A percentile compares a stretch with the other conserved stretches of the same genome.
These are phyloP conservation scores for Drosophila mulleri DNA, from an alignment of 2,888 invertebrate species.

Conservation along the genomic window DNA sequence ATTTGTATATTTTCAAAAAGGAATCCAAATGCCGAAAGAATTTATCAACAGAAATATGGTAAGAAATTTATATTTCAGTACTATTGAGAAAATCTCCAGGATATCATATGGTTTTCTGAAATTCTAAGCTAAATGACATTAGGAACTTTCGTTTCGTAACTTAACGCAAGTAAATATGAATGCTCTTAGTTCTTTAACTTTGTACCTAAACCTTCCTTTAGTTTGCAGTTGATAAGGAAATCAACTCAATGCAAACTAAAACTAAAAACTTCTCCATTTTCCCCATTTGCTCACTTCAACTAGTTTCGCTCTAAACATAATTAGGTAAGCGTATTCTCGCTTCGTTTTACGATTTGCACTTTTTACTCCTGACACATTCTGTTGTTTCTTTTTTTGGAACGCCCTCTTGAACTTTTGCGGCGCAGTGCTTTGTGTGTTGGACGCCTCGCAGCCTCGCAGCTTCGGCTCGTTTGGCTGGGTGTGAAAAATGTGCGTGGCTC, in stretches of 20 bases:
- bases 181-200: too few species aligned
- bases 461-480: constrained; percentile 51
- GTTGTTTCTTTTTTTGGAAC: constrained; percentile 58
- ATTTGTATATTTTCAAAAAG: too few species aligned
- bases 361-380: constrained; percentile 16
- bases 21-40: too few species aligned
- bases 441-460: constrained; percentile 28
- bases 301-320: neutral
- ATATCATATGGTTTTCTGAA: too few species aligned
- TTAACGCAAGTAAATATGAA: too few species aligned
- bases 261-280: neutral
- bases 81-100: too few species aligned
- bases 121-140: too few species aligned
- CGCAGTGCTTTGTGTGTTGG: constrained; percentile 51
- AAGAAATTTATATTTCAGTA: too few species aligned
- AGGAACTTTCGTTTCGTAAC: too few species aligned
- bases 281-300: neutral
- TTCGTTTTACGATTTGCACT: constrained; percentile 11
- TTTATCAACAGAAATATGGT: too few species aligned
- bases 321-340: constrained; percentile 47
- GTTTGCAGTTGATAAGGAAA: too few species aligned
- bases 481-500: constrained; percentile 73
- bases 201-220: neutral
- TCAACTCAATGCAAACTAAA: neutral
- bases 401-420: constrained; percentile 73